phyloP scores from a whole-genome alignment of 2,888 invertebrate genomes.

The Tortricodes alternella region DNA sequence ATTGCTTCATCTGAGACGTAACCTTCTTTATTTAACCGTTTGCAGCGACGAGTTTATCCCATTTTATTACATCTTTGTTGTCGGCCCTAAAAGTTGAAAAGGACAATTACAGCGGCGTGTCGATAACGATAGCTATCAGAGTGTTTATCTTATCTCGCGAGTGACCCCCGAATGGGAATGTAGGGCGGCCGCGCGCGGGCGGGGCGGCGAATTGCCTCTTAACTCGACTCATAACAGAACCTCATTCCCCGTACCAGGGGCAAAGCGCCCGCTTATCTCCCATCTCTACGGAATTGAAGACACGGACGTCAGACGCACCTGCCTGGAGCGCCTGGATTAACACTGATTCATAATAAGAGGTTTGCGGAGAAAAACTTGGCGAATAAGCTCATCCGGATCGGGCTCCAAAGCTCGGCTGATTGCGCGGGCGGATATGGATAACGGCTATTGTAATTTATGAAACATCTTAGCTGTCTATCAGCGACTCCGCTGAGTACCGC shows the following conservation, averaged over 20 bases:
- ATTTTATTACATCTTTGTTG: neutral
- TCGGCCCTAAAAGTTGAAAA: slow-evolving; percentile 9
- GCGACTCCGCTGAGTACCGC: neutral
- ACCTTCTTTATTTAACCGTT: neutral
- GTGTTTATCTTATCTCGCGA: slow-evolving; percentile 27
- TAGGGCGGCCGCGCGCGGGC: slow-evolving; percentile 10
- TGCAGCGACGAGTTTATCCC: neutral
- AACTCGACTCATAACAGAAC: slow-evolving; percentile 4
- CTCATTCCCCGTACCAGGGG: slow-evolving; percentile 8
- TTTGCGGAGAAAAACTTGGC: slow-evolving; percentile 3
- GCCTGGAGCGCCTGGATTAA: slow-evolving; percentile 6
- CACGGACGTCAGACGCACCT: slow-evolving; percentile 9
- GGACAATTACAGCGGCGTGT: slow-evolving; percentile 28
- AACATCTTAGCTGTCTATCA: neutral
- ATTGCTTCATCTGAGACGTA: neutral
- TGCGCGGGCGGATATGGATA: slow-evolving; percentile 16
- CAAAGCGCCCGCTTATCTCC: slow-evolving; percentile 13
- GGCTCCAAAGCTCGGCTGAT: slow-evolving; percentile 9
- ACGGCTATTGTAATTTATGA: slow-evolving; percentile 20
- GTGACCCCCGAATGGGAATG: slow-evolving; percentile 27
- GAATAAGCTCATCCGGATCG: neutral
- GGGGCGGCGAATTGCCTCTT: slow-evolving; percentile 15
- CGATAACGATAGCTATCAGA: slow-evolving; percentile 26
- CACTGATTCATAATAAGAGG: neutral
- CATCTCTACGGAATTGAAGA: slow-evolving; percentile 4